A percentile compares a stretch with the other conserved stretches of the same genome.
These are phyloP conservation scores for Steromphala cineraria DNA, from an alignment of 2,888 invertebrate species.

Conservation along the genomic window DNA sequence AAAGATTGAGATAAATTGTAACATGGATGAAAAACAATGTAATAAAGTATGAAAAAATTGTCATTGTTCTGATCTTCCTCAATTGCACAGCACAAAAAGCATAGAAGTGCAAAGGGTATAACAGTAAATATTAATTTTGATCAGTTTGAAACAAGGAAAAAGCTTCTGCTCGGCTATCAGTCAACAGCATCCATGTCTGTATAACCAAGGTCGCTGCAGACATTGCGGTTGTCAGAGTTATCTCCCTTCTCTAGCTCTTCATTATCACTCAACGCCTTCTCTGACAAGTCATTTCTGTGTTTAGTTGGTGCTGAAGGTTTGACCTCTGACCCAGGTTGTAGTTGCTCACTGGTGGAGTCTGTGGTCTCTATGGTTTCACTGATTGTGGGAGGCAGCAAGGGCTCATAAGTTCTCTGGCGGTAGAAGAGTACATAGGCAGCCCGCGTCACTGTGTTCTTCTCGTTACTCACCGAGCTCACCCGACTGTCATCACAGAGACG, in stretches of 20 bases:
- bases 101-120: no score
- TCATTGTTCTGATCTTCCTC: no score
- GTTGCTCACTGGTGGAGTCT: conserved; percentile 9
- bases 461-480: conserved; percentile 56
- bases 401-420: conserved; percentile 55
- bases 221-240: conserved; percentile 7
- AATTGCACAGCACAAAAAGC: no score
- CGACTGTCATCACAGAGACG: conserved; percentile 69
- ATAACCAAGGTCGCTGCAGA: conserved; percentile 46
- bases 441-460: conserved; percentile 69
- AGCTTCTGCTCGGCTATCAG: conserved; percentile 24
- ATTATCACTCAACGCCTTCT: conserved; percentile 10
- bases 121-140: no score
- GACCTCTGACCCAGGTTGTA: neutral
- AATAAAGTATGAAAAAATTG: no score
- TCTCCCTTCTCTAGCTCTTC: conserved; percentile 25
- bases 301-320: neutral
- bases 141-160: no score
- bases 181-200: conserved; percentile 70
- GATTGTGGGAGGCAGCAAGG: conserved; percentile 33
- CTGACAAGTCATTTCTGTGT: conserved; percentile 17
- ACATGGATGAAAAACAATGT: no score
- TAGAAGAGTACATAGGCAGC: conserved; percentile 78
- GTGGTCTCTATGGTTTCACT: neutral
- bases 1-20: no score